Base-by-base conservation (phyloP, 2,113 vertebrate species). In the Chamaea fasciata region DNA sequence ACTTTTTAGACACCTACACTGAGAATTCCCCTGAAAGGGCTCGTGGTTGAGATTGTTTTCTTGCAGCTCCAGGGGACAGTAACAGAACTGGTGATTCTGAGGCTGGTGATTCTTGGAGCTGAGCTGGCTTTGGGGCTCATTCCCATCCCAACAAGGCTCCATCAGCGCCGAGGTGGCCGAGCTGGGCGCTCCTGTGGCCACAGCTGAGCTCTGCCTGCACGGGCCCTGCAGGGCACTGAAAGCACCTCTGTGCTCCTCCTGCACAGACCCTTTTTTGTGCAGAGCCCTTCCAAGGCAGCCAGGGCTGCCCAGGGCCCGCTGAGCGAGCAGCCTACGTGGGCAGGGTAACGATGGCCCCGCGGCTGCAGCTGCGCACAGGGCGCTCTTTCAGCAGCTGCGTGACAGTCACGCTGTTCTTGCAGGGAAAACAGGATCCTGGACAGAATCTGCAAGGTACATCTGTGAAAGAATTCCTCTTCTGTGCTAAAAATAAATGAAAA, bases 231-330 rank as follows among this genome's bases (percentile, higher is more conserved):
- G 7, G 65, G 84, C 39, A 2, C 84, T 94, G 93, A 95, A 90
- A 85, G 94, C 87, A 5, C 9, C 62, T 88, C 69, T 95, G 95
- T 96, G 89, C 90, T 94, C 59, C 67, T 11, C 59, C 67, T 11
- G 55, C 89, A 96, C 93, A 97, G 95, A 52, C 90, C 44, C 50
- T 57, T 77, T 77, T 93, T 94, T 97, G 96, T 97, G 63, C 87
- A 9, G 62, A 55, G 84, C 31, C 39, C 2, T 2, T 81, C 62
- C 2, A 2, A 53, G 88, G 17, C 22, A 4, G n/a, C 47, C 82
- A 24, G 50, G 63, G 57, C 63, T 31, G 89, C 50, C 50, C 57
- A 24, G 64, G 30, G 33, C 20, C 6, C 21, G 46, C 46, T 23
- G 46, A 23, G 21, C 21, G 8, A 10, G 60, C 57, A 18, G 53